Evolutionary conservation across 2,113 vertebrate species (phyloP), one percentile per base, ranked within the genome.

Genomic region (Marcusenius ussheri): DNA sequence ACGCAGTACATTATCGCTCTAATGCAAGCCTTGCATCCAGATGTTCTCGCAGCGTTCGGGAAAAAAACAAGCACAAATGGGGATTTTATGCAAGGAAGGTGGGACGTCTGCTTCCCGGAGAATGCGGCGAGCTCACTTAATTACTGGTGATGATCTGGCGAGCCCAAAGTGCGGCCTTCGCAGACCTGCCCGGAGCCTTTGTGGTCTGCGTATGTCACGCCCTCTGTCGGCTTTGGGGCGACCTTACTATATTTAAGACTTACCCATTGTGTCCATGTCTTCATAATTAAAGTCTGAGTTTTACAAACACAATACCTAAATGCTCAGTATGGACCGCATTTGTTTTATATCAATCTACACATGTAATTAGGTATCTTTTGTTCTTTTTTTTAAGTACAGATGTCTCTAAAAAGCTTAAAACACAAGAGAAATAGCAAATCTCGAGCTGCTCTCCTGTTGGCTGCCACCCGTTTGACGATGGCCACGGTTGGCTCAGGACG

Each of bases 1-100:
- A 92, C 92, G 53, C 46, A 39, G 93, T 89, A 31, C 94, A 95
- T 94, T 94, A 93, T 74, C 47, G 62, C 89, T 80, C 84, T 89
- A 86, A 91, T 39, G 87, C 87, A 83, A 86, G 90, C 89, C 90
- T 88, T 91, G 92, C 89, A 89, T 87, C 90, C 92, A 93, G 92
- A 92, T 91, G 91, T 91, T 89, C 89, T 51, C 74, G 83, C 80
- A 27, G 84, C n/a, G 84, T 88, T 35, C n/a, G 11, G 50, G 87
- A 56, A 46, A 86, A 47, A 39, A 50, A 49, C 56, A 66, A 42
- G n/a, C 83, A 47, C 51, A 51, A 87, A 51, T 17, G 11, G 24
- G 66, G 24, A 51, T 88, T 66, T 27, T 83, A 70, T 85, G 83
- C 10, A 5, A 35, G 27, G 35, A 77, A 56, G 19, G 74, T 31